Evolutionary conservation across 2,113 vertebrate genomes (phyloP).

Genomic region (Eptesicus fuscus): DNA sequence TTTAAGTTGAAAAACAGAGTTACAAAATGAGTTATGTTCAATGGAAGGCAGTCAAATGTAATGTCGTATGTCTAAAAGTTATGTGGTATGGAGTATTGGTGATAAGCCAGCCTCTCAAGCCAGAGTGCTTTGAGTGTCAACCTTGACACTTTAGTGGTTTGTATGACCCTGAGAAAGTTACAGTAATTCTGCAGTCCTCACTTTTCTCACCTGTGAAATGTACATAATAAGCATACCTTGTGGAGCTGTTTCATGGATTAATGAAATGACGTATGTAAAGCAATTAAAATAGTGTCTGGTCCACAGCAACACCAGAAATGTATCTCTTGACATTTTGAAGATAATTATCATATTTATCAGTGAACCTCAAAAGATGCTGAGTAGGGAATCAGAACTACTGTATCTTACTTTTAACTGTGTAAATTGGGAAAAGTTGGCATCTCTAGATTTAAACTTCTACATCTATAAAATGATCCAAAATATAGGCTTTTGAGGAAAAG

Average conservation of each 20-base stretch:
- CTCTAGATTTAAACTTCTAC: not conserved
- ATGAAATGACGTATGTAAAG: not conserved
- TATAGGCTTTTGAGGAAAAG: not conserved
- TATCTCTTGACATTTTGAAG: not conserved
- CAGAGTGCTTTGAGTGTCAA: not conserved
- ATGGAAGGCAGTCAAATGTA: not conserved
- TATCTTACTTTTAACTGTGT: not conserved
- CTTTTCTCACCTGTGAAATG: not conserved
- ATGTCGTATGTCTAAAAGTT: not conserved
- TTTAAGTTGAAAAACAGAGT: not conserved
- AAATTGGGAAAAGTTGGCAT: not conserved
- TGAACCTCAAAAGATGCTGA: not conserved
- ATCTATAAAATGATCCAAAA: not conserved
- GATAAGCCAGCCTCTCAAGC: not conserved
- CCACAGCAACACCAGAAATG: not conserved
- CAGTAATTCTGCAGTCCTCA: not conserved
- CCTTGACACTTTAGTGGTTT: not conserved
- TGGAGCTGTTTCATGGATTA: not conserved
- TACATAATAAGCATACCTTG: not conserved
- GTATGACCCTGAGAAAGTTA: not conserved
- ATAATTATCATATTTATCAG: not conserved
- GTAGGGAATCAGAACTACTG: not conserved
- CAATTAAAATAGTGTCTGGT: not conserved
- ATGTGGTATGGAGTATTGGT: not conserved
- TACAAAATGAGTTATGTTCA: not conserved